Percentiles rank a stretch among this genome's conserved stretches.
phyloP scores from a whole-genome alignment of 2,888 invertebrate species.

The Embidobia sp. region DNA sequence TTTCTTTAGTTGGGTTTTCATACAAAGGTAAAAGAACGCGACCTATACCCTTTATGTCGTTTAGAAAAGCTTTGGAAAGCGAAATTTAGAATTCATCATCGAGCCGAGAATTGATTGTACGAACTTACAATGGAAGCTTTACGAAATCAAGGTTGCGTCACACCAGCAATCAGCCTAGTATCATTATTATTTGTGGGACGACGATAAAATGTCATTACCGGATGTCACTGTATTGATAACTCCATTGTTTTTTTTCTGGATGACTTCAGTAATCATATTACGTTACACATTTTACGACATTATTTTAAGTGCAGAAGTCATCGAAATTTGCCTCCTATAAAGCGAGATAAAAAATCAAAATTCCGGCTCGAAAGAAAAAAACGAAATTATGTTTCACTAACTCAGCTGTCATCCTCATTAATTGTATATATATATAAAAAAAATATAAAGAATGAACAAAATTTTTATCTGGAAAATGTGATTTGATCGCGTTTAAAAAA shows the following conservation, averaged over 20 bases:
- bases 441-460: too few relatives aligned
- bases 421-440: too few relatives aligned
- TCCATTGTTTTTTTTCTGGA: slow-evolving; percentile 39
- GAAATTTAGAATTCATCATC: neutral
- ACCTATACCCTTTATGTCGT: neutral
- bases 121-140: slow-evolving; percentile 28
- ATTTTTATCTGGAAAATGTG: too few relatives aligned
- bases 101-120: slow-evolving; percentile 14
- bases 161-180: slow-evolving; percentile 13
- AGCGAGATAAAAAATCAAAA: too few relatives aligned
- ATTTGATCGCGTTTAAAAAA: too few relatives aligned
- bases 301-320: too few relatives aligned
- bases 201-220: slow-evolving; percentile 44
- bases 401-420: too few relatives aligned
- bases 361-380: neutral
- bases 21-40: neutral
- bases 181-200: slow-evolving; percentile 40
- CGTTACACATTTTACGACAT: slow-evolving; percentile 7
- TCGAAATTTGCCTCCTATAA: too few relatives aligned
- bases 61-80: neutral
- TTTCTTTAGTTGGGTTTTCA: too few relatives aligned
- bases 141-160: slow-evolving; percentile 39
- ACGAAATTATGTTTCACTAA: too few relatives aligned
- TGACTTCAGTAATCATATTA: slow-evolving; percentile 29
- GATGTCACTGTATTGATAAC: slow-evolving; percentile 46